Percentiles rank a stretch among this genome's conserved stretches.
These are phyloP conservation scores for Leptodactylus fallax DNA, from an alignment of 2,797 vertebrate species.

Conservation along the genomic window DNA sequence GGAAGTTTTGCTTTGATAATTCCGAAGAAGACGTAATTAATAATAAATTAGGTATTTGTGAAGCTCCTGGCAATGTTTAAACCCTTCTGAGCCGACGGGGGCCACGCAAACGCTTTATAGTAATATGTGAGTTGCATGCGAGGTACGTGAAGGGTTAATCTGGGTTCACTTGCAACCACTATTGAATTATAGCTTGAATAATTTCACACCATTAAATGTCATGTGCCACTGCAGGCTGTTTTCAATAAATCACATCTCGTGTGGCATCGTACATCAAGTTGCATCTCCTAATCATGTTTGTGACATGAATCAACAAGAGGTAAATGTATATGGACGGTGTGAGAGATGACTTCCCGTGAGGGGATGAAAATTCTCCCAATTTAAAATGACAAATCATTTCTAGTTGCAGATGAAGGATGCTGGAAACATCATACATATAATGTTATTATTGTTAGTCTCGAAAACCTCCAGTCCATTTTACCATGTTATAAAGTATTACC, in stretches of 20 bases:
- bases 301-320: conserved; percentile 29
- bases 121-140: neutral
- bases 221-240: conserved; percentile 45
- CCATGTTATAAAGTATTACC: neutral
- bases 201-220: conserved; percentile 54
- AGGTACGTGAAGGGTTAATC: conserved; percentile 32
- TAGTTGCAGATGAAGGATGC: neutral
- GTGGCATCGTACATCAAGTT: conserved; percentile 24
- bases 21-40: conserved; percentile 48
- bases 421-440: neutral
- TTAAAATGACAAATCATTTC: conserved; percentile 38
- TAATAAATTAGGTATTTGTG: conserved; percentile 52
- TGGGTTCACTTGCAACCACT: neutral
- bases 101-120: neutral
- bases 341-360: neutral
- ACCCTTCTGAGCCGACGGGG: conserved; percentile 12
- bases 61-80: conserved; percentile 42
- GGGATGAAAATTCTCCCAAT: neutral
- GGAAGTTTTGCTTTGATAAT: conserved; percentile 53
- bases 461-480: neutral
- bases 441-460: neutral
- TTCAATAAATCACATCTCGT: conserved; percentile 40
- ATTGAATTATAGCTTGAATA: conserved; percentile 29
- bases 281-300: conserved; percentile 27
- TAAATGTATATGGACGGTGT: conserved; percentile 19